A percentile compares a stretch with the other conserved stretches of the same genome.
Conservation (phyloP, 2,113 vertebrate genomes). For the Rutilus rutilus region DNA sequence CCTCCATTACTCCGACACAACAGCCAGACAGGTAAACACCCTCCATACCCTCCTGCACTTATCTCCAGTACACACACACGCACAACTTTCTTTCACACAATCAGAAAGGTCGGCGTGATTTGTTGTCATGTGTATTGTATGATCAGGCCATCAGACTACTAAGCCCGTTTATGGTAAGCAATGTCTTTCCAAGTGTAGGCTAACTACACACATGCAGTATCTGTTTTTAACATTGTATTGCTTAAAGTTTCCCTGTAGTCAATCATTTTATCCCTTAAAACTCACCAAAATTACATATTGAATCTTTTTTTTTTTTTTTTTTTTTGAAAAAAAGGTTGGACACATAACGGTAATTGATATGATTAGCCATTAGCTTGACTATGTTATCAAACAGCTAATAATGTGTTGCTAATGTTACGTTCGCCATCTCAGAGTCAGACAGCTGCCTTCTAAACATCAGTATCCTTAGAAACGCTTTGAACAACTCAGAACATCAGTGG, state of each 20-base stretch:
- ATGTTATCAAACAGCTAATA: too few relatives aligned
- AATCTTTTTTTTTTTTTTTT: too few relatives aligned
- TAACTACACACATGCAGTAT: neutral
- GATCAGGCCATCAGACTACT: neutral
- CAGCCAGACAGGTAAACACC: constrained; percentile 48
- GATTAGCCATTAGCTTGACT: too few relatives aligned
- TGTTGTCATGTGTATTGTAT: constrained; percentile 6
- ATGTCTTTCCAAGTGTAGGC: neutral
- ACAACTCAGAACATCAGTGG: too few relatives aligned
- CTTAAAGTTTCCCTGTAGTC: neutral
- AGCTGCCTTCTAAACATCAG: too few relatives aligned
- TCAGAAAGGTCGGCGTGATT: neutral
- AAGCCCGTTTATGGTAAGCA: neutral
- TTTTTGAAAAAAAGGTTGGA: too few relatives aligned
- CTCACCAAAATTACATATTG: too few relatives aligned
- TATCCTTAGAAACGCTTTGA: too few relatives aligned
- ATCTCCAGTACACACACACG: constrained; percentile 48
- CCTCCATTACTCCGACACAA: constrained; percentile 45
- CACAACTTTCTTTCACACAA: constrained; percentile 5
- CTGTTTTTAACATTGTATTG: neutral
- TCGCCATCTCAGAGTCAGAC: too few relatives aligned
- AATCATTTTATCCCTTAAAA: too few relatives aligned
- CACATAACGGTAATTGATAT: too few relatives aligned
- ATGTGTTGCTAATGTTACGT: too few relatives aligned
- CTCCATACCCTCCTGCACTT: constrained; percentile 42